Conservation (phyloP, 1,140 invertebrate species). For the Eumeta japonica region DNA sequence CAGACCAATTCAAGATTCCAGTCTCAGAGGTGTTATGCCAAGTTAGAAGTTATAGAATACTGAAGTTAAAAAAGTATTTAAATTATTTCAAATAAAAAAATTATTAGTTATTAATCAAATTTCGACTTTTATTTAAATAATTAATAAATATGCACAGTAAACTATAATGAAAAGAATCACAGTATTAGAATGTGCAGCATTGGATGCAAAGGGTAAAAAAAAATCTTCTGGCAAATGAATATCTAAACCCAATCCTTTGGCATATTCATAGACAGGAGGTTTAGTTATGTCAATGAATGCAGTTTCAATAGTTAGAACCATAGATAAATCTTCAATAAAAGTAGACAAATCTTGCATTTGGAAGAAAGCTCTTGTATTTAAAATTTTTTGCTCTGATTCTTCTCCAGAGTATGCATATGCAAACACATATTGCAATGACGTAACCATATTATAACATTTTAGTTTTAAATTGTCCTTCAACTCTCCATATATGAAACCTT, state of each 20-base stretch:
- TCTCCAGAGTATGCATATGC: slow-evolving; percentile 20
- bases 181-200: slow-evolving; percentile 4
- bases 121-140: slow-evolving; percentile 28
- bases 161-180: too few species aligned
- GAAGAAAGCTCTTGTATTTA: slow-evolving; percentile 17
- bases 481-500: slow-evolving; percentile 21
- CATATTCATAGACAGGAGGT: slow-evolving; percentile 20
- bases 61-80: slow-evolving; percentile 53
- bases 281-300: slow-evolving; percentile 31
- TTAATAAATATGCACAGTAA: slow-evolving; percentile 3
- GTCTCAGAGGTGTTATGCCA: slow-evolving; percentile 39
- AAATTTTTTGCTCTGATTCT: slow-evolving; percentile 24
- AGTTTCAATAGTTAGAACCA: slow-evolving; percentile 29
- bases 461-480: slow-evolving; percentile 20
- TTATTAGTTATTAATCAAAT: slow-evolving; percentile 28
- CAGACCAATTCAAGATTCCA: slow-evolving; percentile 36
- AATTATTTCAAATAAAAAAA: slow-evolving; percentile 55
- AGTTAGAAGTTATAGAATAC: slow-evolving; percentile 49
- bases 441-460: slow-evolving; percentile 29
- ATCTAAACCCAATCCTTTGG: slow-evolving; percentile 23
- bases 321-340: slow-evolving; percentile 20
- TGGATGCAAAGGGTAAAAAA: slow-evolving; percentile 31
- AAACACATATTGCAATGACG: slow-evolving; percentile 23
- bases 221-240: slow-evolving; percentile 35
- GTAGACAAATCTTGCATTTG: slow-evolving; percentile 24